A percentile compares a stretch with the other conserved stretches of the same genome.
Evolutionary conservation across 2,888 invertebrate species (phyloP).

Genomic region (Dermolepida albohirtum): DNA sequence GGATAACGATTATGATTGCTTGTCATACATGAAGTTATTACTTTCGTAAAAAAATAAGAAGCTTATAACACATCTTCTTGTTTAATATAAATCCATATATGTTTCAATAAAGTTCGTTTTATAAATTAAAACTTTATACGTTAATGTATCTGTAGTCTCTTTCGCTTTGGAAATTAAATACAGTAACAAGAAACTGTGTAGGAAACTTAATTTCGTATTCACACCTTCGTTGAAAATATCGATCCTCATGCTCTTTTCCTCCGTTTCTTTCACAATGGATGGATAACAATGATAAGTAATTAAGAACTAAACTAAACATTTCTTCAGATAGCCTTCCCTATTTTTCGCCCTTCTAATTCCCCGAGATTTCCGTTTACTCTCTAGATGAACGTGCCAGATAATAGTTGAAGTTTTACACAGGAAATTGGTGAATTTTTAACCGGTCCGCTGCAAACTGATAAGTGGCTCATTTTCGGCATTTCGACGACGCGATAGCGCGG

Average conservation of each 20-base stretch:
- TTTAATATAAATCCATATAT: no score
- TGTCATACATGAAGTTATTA: no score
- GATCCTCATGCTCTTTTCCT: not conserved
- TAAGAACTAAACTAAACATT: slow-evolving; percentile 37
- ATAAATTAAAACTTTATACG: no score
- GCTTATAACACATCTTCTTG: no score
- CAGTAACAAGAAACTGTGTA: no score
- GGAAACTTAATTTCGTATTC: no score
- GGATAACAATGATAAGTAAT: slow-evolving; percentile 30
- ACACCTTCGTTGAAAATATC: no score
- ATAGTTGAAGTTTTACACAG: slow-evolving; percentile 24
- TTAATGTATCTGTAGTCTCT: no score
- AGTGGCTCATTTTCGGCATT: slow-evolving; percentile 26
- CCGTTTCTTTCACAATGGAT: slow-evolving; percentile 13
- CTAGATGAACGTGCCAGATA: slow-evolving; percentile 35
- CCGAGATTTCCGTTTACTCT: slow-evolving; percentile 22
- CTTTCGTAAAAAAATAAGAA: no score
- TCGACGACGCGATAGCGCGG: slow-evolving; percentile 1
- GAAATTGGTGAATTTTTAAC: slow-evolving; percentile 39
- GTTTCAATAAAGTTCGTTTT: no score
- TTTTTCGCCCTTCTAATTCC: slow-evolving; percentile 14
- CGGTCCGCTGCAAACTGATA: slow-evolving; percentile 16
- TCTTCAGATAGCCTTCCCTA: slow-evolving; percentile 20
- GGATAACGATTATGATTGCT: no score
- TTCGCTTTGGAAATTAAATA: no score